Percentiles rank a stretch among this genome's conserved stretches.
These are phyloP conservation scores for Megamerina dolium DNA, from an alignment of 2,888 invertebrate genomes.

Conservation along the genomic window DNA sequence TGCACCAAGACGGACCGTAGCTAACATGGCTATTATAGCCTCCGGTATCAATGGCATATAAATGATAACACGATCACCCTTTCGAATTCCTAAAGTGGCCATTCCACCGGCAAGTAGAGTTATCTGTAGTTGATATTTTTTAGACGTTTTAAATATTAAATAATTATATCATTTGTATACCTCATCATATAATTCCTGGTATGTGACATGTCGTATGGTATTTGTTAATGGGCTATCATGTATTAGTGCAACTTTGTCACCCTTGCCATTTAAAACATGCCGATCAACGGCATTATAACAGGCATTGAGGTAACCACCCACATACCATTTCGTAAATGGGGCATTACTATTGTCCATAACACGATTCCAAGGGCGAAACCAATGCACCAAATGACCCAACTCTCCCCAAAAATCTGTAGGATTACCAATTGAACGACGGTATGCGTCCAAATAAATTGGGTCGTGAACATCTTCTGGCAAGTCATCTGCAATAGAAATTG, in stretches of 20 bases:
- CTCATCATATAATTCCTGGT: slow-evolving; percentile 72
- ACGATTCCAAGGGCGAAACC: slow-evolving; percentile 79
- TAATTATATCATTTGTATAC: slow-evolving; percentile 49
- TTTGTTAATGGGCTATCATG: slow-evolving; percentile 87
- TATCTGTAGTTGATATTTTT: slow-evolving; percentile 23
- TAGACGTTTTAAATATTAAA: too few species aligned
- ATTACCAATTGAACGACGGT: slow-evolving; percentile 63
- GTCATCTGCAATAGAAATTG: slow-evolving; percentile 19
- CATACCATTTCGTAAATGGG: slow-evolving; percentile 86
- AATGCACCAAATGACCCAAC: slow-evolving; percentile 65
- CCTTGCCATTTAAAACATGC: slow-evolving; percentile 74
- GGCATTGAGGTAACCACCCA: slow-evolving; percentile 84
- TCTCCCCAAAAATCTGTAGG: slow-evolving; percentile 85
- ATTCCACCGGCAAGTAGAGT: slow-evolving; percentile 73
- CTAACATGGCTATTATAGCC: slow-evolving; percentile 82
- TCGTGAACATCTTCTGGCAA: slow-evolving; percentile 40
- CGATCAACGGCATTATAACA: slow-evolving; percentile 91
- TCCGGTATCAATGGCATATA: slow-evolving; percentile 95
- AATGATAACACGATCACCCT: slow-evolving; percentile 81
- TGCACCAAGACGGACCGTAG: slow-evolving; percentile 80
- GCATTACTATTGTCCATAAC: slow-evolving; percentile 77
- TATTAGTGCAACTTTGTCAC: slow-evolving; percentile 73
- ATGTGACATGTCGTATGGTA: slow-evolving; percentile 70
- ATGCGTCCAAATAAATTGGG: slow-evolving; percentile 59
- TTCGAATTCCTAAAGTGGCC: slow-evolving; percentile 66